phyloP scores from a whole-genome alignment of 2,113 vertebrate species.

The Colossoma macropomum region DNA sequence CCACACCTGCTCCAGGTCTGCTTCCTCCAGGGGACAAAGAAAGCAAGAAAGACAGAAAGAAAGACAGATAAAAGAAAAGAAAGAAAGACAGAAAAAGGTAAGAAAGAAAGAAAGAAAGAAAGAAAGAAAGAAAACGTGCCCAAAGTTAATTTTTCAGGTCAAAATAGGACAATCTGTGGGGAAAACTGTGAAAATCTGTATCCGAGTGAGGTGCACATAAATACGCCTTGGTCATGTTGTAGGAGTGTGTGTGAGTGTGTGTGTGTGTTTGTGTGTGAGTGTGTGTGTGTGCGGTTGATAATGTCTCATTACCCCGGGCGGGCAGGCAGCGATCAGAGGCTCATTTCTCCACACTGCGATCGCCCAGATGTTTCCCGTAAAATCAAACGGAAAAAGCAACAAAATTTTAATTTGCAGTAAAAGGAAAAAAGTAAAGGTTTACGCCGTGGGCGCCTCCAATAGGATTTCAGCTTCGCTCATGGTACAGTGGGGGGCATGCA shows the following conservation, averaged over 20 bases:
- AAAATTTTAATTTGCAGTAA: conserved; percentile 84
- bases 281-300: conserved; percentile 63
- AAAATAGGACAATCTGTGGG: not conserved
- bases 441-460: conserved; percentile 68
- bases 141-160: not conserved
- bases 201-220: not conserved
- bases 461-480: conserved; percentile 62
- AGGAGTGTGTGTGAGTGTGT: not conserved
- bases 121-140: not conserved
- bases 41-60: too few relatives aligned
- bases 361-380: conserved; percentile 83
- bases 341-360: conserved; percentile 56
- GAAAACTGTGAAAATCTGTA: conserved; percentile 4
- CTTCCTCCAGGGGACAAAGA: too few relatives aligned
- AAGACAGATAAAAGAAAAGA: too few relatives aligned
- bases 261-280: conserved; percentile 35
- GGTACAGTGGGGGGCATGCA: conserved; percentile 13
- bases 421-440: conserved; percentile 79
- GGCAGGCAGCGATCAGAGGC: conserved; percentile 60
- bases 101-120: not conserved
- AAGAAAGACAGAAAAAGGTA: too few relatives aligned
- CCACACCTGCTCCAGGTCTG: too few relatives aligned
- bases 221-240: not conserved
- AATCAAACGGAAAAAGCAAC: conserved; percentile 84
- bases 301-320: conserved; percentile 75